These are phyloP conservation scores for Myotis yumanensis DNA, from an alignment of 2,113 vertebrate species.

Conservation along the genomic window DNA sequence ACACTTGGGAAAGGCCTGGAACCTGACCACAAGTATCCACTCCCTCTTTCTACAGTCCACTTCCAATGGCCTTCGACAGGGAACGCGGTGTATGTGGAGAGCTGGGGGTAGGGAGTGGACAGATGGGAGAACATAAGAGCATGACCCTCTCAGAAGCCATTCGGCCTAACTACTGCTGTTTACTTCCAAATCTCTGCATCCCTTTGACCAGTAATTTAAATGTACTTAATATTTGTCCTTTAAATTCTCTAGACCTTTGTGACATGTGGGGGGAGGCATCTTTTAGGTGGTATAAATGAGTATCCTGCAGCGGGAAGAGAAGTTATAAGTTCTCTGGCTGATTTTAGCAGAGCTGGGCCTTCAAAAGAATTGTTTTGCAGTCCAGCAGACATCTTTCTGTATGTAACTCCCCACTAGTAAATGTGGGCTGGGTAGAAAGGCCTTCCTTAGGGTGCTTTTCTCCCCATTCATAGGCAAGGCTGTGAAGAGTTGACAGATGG, in stretches of 20 bases:
- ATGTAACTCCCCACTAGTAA: conserved; percentile 53
- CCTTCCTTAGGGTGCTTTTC: conserved; percentile 44
- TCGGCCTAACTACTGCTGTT: background rate
- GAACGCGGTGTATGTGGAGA: background rate
- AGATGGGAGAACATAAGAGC: background rate
- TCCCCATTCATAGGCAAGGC: conserved; percentile 58
- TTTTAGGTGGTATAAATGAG: background rate
- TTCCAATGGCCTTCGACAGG: background rate
- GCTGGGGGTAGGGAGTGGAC: background rate
- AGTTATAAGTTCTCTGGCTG: conserved; percentile 28
- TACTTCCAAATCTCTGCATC: background rate
- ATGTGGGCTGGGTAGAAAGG: background rate
- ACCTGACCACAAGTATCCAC: no score
- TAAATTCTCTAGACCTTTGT: background rate
- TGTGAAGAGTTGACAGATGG: conserved; percentile 68
- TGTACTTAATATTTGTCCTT: background rate
- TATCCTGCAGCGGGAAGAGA: conserved; percentile 54
- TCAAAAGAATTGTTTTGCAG: conserved; percentile 59
- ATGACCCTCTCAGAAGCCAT: background rate
- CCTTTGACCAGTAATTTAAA: background rate
- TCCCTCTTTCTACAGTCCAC: background rate
- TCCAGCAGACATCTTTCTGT: conserved; percentile 50
- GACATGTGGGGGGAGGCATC: background rate
- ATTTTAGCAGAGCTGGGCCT: conserved; percentile 53
- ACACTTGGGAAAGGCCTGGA: background rate